These are phyloP conservation scores for Dione juno DNA, from an alignment of 2,888 invertebrate genomes.

Conservation along the genomic window DNA sequence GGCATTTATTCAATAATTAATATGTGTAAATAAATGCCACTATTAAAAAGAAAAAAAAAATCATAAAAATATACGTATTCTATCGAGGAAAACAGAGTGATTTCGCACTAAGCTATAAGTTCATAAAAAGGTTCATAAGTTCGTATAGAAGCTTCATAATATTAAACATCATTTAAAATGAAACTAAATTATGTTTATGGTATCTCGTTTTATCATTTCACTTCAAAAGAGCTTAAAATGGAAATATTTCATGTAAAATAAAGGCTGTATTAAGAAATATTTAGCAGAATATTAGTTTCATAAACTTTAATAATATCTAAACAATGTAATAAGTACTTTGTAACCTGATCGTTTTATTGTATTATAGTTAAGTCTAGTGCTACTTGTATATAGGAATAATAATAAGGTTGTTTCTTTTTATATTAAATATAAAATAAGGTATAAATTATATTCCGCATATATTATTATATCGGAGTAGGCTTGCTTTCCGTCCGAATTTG, in stretches of 20 bases:
- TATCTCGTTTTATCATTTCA: neutral
- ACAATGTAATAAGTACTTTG: too few species aligned
- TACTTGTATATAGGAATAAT: too few species aligned
- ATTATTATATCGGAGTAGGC: too few species aligned
- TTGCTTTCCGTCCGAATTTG: too few species aligned
- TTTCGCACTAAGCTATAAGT: neutral
- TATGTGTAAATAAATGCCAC: too few species aligned
- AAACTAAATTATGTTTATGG: neutral
- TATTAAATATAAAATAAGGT: too few species aligned
- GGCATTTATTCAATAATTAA: too few species aligned
- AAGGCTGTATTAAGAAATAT: neutral
- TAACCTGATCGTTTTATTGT: too few species aligned
- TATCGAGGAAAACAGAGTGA: neutral
- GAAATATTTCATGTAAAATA: neutral
- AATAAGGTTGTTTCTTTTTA: too few species aligned
- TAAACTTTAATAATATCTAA: too few species aligned
- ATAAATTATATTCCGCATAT: too few species aligned
- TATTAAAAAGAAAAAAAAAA: neutral
- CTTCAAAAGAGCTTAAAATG: neutral
- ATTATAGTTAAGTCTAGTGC: too few species aligned
- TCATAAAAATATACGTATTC: neutral
- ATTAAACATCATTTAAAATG: slow-evolving; percentile 15
- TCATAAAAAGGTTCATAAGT: neutral
- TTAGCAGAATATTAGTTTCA: neutral
- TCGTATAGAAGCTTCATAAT: slow-evolving; percentile 3